Base-by-base conservation (phyloP, 2,113 vertebrate species). In the Myodes glareolus region DNA sequence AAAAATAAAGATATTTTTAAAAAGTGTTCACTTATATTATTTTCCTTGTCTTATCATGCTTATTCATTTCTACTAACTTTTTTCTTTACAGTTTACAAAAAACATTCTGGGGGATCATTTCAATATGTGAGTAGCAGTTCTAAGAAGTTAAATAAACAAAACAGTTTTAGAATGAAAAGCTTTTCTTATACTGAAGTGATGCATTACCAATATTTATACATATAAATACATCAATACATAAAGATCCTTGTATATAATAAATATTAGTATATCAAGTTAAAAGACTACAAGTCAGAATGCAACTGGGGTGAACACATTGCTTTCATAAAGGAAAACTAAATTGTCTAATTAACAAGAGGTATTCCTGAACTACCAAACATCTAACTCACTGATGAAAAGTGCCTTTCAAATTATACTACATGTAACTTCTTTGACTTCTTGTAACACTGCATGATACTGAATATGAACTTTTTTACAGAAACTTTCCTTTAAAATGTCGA, bases 101-200 rank as follows among this genome's bases (percentile, higher is more conserved):
- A 13, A 1, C 13, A 8, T 68, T 39, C 16, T 67, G 29, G 39
- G 52, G 27, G 63, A 84, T 39, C 14, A 86, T 91, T 68, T 88
- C 4, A 52, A 90, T 52, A 21, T 73, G 91, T 67, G 39, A 52
- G 10, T 78, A 7, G 39, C 13, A 84, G 42, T 5, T 90, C 55
- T 70, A 90, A 77, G 27, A 94, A 96, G 86, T 86, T 67, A 90
- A 81, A 75, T 4, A 87, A 52, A n/a, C 91, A 80, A 92, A 81
- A 93, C 47, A 88, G 61, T 81, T 82, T 85, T 23, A 80, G 39
- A 94, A 33, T 75, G 9, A 88, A 96, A 67, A 88, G 1, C 52
- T 50, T 25, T 21, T 85, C 55, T 91, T 80, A 65, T 17, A 67
- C 1, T 33, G 27, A 42, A 63, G 52, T 7, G 88, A 85, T 25